Conservation (phyloP, 2,113 vertebrate species). For the Picathartes gymnocephalus region DNA sequence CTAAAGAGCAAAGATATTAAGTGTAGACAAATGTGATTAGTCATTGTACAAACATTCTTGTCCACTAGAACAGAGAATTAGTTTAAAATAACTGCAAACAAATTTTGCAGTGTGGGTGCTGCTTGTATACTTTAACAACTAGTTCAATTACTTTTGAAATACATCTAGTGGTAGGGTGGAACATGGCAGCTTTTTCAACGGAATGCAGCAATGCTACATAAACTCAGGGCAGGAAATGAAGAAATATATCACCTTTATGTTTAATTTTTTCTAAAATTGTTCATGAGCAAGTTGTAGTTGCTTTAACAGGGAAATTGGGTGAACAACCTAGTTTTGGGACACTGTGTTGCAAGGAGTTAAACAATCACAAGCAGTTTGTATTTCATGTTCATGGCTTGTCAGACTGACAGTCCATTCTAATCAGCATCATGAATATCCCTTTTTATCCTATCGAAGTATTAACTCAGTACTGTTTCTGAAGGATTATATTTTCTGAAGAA, state of each 20-base stretch:
- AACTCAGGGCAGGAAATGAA: not conserved
- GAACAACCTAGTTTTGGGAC: not conserved
- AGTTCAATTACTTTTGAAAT: not conserved
- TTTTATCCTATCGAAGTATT: conserved; percentile 10
- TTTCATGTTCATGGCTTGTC: not conserved
- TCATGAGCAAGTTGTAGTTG: not conserved
- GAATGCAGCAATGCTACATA: not conserved
- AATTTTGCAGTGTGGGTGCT: not conserved
- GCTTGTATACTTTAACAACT: not conserved
- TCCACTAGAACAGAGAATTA: not conserved
- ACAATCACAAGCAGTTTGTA: conserved; percentile 1
- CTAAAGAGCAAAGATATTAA: not conserved
- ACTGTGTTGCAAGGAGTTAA: not conserved
- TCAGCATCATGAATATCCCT: conserved; percentile 21
- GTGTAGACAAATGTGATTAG: not conserved
- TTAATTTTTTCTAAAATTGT: not conserved
- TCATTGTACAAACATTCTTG: not conserved
- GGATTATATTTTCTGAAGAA: conserved; percentile 25
- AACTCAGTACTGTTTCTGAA: not conserved
- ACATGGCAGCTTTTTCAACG: not conserved
- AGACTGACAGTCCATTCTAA: conserved; percentile 4
- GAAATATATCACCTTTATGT: not conserved
- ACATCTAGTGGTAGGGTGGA: not conserved
- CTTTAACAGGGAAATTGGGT: not conserved
- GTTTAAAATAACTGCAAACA: not conserved